Conservation (phyloP, 2,888 invertebrate species). For the Parochlus steinenii region DNA sequence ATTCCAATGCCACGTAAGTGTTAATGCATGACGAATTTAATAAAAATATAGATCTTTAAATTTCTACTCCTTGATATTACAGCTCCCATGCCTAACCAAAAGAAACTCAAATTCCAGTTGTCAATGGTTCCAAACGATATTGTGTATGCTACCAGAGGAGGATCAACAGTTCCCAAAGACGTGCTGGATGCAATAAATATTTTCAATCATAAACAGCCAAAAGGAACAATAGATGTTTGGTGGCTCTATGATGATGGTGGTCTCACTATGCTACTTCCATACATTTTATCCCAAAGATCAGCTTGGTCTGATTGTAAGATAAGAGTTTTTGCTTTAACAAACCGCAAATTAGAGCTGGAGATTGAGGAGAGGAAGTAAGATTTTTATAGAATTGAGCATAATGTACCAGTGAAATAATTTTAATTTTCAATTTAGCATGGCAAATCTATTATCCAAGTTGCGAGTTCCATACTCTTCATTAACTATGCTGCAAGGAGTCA, state of each 20-base stretch:
- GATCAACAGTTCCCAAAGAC: slow-evolving; percentile 42
- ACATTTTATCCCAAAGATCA: slow-evolving; percentile 64
- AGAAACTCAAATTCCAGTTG: slow-evolving; percentile 13
- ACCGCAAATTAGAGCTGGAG: slow-evolving; percentile 57
- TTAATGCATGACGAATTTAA: slow-evolving; percentile 3
- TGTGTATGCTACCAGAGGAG: slow-evolving; percentile 39
- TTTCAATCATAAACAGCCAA: slow-evolving; percentile 60
- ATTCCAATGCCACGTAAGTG: slow-evolving; percentile 19
- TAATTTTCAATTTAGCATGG: slow-evolving; percentile 66
- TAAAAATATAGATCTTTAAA: background rate
- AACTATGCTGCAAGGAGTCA: slow-evolving; percentile 80
- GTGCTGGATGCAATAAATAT: slow-evolving; percentile 52
- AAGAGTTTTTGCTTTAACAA: slow-evolving; percentile 68
- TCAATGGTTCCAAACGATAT: slow-evolving; percentile 26
- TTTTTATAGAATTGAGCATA: slow-evolving; percentile 19
- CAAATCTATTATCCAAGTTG: slow-evolving; percentile 80
- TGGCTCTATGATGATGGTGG: slow-evolving; percentile 93
- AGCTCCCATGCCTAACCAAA: slow-evolving; percentile 12
- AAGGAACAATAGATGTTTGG: slow-evolving; percentile 83
- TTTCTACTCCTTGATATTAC: slow-evolving; percentile 1
- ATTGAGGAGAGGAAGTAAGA: slow-evolving; percentile 72
- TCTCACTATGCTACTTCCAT: slow-evolving; percentile 67
- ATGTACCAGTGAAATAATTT: background rate
- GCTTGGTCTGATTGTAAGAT: slow-evolving; percentile 64
- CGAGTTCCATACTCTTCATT: slow-evolving; percentile 85